A percentile compares a stretch with the other conserved stretches of the same genome.
Conservation (phyloP, 2,797 vertebrate species). For the Phaenicophaeus curvirostris region DNA sequence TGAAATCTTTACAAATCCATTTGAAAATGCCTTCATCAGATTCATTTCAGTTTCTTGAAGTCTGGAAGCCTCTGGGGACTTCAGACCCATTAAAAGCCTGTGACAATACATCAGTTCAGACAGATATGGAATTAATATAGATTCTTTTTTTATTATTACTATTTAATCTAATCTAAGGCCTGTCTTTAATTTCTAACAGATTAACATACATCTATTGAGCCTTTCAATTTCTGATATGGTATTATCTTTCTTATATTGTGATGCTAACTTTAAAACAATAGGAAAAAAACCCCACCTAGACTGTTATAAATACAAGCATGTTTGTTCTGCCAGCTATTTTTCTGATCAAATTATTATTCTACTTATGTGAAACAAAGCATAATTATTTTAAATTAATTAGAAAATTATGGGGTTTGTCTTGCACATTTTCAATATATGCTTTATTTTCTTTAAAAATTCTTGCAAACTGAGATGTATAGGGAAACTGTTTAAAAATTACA, state of each 20-base stretch:
- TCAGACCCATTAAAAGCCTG: not conserved
- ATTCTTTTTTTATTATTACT: not conserved
- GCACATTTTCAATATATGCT: not conserved
- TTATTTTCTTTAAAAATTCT: not conserved
- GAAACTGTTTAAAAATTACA: not conserved
- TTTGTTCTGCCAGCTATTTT: not conserved
- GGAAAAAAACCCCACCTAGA: not conserved
- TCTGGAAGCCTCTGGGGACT: not conserved
- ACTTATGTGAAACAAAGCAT: not conserved
- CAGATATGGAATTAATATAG: not conserved
- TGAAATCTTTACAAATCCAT: not conserved
- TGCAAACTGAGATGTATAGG: not conserved
- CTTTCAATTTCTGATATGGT: not conserved
- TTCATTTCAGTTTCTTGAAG: not conserved
- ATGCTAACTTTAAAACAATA: not conserved
- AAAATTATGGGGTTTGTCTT: not conserved
- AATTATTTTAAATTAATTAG: not conserved
- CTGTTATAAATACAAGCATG: not conserved
- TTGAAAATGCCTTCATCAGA: not conserved
- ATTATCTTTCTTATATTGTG: too few species aligned
- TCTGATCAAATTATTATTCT: not conserved
- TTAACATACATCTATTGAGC: not conserved
- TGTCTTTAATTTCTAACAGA: constrained; percentile 8
- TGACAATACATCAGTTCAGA: constrained; percentile 3
- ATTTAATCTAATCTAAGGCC: not conserved